phyloP scores from a whole-genome alignment of 1,140 invertebrate genomes.

The Temnothorax nylanderi region DNA sequence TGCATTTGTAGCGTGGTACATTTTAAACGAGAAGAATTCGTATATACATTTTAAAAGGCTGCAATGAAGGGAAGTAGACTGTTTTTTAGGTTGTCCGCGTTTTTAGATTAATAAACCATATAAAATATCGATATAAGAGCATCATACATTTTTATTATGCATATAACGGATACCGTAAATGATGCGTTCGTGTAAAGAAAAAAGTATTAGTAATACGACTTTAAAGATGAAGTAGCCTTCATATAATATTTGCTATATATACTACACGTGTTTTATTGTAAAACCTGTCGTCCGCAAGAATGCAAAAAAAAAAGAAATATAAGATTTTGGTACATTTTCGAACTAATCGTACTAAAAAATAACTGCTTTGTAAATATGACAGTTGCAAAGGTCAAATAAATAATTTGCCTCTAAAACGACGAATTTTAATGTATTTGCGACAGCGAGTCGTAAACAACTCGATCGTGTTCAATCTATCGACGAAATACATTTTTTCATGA shows the following conservation, averaged over 20 bases:
- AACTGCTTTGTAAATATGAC: constrained; percentile 72
- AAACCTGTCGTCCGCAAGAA: constrained; percentile 46
- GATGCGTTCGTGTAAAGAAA: constrained; percentile 38
- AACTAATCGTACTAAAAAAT: constrained; percentile 50
- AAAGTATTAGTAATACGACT: constrained; percentile 26
- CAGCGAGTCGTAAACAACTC: not conserved
- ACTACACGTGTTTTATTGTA: constrained; percentile 68
- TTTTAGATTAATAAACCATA: constrained; percentile 37
- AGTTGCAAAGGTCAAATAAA: constrained; percentile 70
- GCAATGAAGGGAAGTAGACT: not conserved
- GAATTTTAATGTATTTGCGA: constrained; percentile 30
- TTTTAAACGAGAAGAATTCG: constrained; percentile 62
- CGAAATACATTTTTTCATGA: not conserved
- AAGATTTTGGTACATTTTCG: constrained; percentile 59
- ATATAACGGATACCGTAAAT: constrained; percentile 27
- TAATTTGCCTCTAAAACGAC: constrained; percentile 49
- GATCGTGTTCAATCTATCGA: not conserved
- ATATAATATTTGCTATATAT: constrained; percentile 43
- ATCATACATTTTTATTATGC: constrained; percentile 54
- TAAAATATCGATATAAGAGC: constrained; percentile 22
- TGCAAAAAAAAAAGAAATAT: constrained; percentile 19
- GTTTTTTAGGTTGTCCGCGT: not conserved
- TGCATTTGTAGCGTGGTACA: constrained; percentile 69
- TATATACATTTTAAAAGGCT: constrained; percentile 57
- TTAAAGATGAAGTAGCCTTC: constrained; percentile 46